These are phyloP conservation scores for Pterocles orientalis DNA, from an alignment of 2,113 vertebrate species.

Conservation along the genomic window DNA sequence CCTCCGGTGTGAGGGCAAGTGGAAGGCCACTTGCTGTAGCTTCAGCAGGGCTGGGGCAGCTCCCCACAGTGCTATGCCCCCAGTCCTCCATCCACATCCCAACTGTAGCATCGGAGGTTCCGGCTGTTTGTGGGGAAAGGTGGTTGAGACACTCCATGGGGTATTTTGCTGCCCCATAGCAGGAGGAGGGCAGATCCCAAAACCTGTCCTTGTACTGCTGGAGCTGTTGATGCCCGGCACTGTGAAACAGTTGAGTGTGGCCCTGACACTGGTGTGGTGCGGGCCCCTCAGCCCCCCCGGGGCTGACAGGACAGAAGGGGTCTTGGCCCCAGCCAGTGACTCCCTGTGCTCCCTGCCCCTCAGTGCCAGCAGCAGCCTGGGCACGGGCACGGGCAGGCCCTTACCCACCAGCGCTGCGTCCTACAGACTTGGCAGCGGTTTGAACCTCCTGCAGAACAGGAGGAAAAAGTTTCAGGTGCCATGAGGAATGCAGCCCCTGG, in stretches of 20 bases:
- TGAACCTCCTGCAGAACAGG: neutral
- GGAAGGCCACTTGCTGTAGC: too few relatives aligned
- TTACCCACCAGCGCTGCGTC: neutral
- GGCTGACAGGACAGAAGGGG: neutral
- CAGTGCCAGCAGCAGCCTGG: neutral
- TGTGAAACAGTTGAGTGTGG: neutral
- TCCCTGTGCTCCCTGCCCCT: neutral
- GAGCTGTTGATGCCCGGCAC: neutral
- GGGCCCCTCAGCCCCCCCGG: neutral
- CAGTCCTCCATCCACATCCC: neutral
- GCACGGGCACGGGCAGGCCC: neutral
- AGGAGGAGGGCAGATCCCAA: neutral
- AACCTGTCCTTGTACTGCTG: too few relatives aligned
- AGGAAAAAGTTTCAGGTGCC: neutral
- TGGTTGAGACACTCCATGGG: fast-evolving
- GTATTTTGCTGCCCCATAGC: neutral
- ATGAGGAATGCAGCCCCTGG: neutral
- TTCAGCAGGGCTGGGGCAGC: neutral
- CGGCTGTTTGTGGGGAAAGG: neutral
- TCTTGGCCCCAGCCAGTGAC: fast-evolving
- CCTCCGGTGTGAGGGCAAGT: fast-evolving
- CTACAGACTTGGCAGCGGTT: neutral
- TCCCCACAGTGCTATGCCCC: fast-evolving
- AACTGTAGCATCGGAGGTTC: neutral
- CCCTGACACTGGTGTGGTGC: too few relatives aligned